phyloP scores from a whole-genome alignment of 2,797 vertebrate genomes.

The Numenius phaeopus region DNA sequence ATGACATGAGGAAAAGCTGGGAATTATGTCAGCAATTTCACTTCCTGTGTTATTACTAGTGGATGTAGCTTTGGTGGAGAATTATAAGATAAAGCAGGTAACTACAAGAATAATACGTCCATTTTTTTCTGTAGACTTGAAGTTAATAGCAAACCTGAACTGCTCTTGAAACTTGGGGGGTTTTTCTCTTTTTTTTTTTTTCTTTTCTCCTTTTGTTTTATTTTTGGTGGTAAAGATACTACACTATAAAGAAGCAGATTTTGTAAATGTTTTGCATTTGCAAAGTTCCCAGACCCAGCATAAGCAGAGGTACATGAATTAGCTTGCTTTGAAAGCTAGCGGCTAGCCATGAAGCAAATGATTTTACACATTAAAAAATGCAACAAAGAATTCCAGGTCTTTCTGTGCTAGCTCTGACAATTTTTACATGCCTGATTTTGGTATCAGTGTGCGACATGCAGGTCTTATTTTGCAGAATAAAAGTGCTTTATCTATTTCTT shows the following conservation, averaged over 20 bases:
- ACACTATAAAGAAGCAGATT: not conserved
- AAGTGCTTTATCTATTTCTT: not conserved
- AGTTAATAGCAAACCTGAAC: not conserved
- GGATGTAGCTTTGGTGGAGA: not conserved
- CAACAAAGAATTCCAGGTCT: not conserved
- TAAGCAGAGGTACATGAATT: not conserved
- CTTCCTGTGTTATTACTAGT: not conserved
- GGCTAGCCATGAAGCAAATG: not conserved
- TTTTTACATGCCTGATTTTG: slow-evolving; percentile 22
- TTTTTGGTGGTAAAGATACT: not conserved
- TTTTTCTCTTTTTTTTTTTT: not conserved
- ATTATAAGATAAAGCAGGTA: not conserved
- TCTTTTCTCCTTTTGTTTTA: not conserved
- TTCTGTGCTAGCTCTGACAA: not conserved
- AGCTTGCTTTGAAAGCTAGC: not conserved
- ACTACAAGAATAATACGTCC: not conserved
- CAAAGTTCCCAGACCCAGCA: not conserved
- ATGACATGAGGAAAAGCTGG: not conserved
- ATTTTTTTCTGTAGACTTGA: not conserved
- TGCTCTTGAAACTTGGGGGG: not conserved
- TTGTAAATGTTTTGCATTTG: not conserved
- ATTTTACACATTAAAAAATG: not conserved
- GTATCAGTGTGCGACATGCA: slow-evolving; percentile 37
- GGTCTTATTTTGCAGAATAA: slow-evolving; percentile 31
- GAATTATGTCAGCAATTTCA: not conserved